Conservation (phyloP, 2,113 vertebrate genomes). For the Calidris pugnax region DNA sequence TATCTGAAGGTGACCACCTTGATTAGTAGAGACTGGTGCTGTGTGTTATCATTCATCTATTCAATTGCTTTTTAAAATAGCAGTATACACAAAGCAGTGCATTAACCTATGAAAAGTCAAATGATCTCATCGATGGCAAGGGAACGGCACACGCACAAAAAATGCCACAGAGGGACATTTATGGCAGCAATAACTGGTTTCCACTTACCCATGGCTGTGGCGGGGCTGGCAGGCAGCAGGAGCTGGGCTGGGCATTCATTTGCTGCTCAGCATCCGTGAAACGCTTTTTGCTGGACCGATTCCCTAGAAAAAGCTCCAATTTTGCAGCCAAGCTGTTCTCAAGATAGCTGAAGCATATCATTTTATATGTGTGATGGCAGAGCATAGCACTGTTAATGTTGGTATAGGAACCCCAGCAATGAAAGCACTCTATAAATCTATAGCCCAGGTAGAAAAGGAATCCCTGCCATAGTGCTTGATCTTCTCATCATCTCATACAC, state of each 20-base stretch:
- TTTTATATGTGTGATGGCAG: accelerated
- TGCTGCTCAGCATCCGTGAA: not conserved
- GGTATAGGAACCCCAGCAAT: not conserved
- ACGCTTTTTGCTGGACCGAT: not conserved
- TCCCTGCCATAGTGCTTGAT: not conserved
- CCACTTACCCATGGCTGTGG: accelerated
- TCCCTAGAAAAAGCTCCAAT: not conserved
- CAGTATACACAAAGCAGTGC: not conserved
- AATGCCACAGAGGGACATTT: not conserved
- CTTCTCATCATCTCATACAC: not conserved
- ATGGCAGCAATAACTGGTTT: not conserved
- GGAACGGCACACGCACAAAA: not conserved
- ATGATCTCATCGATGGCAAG: not conserved
- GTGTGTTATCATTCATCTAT: not conserved
- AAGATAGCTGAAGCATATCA: not conserved
- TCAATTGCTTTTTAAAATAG: not conserved
- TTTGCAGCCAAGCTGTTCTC: not conserved
- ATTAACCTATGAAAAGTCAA: not conserved
- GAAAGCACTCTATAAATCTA: not conserved
- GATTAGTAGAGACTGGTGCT: not conserved
- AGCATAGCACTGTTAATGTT: accelerated
- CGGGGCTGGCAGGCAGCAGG: not conserved
- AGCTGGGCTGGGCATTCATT: not conserved
- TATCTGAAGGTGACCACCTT: not conserved
- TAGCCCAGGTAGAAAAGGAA: not conserved